A percentile compares a stretch with the other conserved stretches of the same genome.
Conservation (phyloP, 2,113 vertebrate species). For the Podarcis cretensis region DNA sequence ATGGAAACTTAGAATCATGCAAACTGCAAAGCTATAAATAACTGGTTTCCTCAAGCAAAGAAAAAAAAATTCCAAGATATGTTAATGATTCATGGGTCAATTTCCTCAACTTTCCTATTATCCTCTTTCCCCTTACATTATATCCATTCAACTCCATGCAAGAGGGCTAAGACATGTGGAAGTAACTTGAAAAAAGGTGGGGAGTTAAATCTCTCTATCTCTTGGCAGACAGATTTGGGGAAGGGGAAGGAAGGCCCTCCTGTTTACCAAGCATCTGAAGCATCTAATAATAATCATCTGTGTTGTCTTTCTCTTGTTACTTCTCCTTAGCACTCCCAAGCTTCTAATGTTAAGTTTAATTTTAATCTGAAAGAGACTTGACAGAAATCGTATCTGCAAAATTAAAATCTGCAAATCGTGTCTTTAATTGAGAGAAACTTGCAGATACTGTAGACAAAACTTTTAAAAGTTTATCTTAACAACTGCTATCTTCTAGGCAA, state of each 20-base stretch:
- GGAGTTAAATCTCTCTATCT: no score
- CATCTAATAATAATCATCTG: background rate
- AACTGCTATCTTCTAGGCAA: background rate
- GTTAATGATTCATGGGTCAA: constrained; percentile 26
- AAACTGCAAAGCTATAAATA: constrained; percentile 30
- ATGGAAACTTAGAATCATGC: constrained; percentile 30
- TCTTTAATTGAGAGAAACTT: background rate
- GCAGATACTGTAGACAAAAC: background rate
- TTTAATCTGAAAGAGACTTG: background rate
- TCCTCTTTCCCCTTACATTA: background rate
- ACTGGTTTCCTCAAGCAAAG: constrained; percentile 19
- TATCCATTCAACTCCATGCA: background rate
- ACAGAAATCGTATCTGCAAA: background rate
- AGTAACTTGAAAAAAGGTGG: no score
- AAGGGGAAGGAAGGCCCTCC: background rate
- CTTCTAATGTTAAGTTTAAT: background rate
- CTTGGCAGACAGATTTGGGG: background rate
- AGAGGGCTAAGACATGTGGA: background rate
- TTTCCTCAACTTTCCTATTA: constrained; percentile 13
- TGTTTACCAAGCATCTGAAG: background rate
- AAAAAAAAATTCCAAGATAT: constrained; percentile 7
- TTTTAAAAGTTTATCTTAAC: background rate
- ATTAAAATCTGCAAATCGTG: no score
- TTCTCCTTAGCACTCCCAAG: background rate
- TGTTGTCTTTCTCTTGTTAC: background rate